Conservation (phyloP, 2,888 invertebrate species). For the Cheilosia pagana region DNA sequence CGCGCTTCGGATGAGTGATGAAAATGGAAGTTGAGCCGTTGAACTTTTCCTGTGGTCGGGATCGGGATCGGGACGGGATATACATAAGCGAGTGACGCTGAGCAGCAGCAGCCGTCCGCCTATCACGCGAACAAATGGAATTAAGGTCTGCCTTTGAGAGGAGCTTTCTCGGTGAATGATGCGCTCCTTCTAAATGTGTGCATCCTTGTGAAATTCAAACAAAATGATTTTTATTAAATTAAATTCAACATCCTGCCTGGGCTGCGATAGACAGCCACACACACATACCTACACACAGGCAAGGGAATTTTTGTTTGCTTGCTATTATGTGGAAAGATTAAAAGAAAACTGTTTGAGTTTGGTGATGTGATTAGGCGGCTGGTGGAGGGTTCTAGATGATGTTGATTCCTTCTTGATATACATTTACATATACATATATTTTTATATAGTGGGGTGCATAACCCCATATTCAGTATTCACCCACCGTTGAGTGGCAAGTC, state of each 20-base stretch:
- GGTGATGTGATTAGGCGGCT: conserved; percentile 31
- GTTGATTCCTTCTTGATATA: too few species aligned
- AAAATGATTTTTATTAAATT: conserved; percentile 68
- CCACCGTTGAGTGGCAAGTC: neutral
- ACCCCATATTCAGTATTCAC: neutral
- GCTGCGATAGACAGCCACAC: conserved; percentile 11
- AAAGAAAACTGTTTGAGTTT: conserved; percentile 32
- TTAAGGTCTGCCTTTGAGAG: conserved; percentile 39
- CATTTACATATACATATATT: too few species aligned
- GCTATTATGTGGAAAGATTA: conserved; percentile 9
- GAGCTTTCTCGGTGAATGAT: conserved; percentile 12
- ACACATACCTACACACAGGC: too few species aligned
- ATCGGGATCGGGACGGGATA: conserved; percentile 13
- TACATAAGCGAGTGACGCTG: conserved; percentile 20
- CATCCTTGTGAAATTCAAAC: conserved; percentile 45
- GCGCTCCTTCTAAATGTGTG: conserved; percentile 15
- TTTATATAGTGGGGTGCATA: neutral
- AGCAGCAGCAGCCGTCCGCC: conserved; percentile 1
- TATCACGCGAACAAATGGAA: conserved; percentile 54
- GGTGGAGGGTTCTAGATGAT: neutral
- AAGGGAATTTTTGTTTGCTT: conserved; percentile 26
- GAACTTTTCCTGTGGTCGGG: conserved; percentile 56
- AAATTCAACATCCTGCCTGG: conserved; percentile 42
- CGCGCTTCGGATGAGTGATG: conserved; percentile 59
- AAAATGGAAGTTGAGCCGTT: conserved; percentile 58